These are phyloP conservation scores for Mesoclemmys tuberculata DNA, from an alignment of 2,113 vertebrate species.

Conservation along the genomic window DNA sequence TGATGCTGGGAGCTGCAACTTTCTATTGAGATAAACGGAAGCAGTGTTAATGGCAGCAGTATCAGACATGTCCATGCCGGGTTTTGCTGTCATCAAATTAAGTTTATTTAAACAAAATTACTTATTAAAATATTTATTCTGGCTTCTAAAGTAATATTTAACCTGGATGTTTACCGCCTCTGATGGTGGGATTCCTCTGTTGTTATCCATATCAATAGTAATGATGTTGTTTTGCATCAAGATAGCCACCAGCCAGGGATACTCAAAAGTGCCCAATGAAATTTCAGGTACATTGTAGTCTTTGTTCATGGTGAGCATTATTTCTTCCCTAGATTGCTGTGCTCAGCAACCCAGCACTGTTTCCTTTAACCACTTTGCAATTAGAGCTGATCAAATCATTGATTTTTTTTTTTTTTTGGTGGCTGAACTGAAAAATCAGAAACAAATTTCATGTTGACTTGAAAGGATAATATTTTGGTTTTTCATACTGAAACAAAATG, in stretches of 20 bases:
- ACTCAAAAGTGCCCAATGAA: conserved; percentile 47
- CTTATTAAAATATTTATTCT: conserved; percentile 7
- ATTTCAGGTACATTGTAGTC: conserved; percentile 58
- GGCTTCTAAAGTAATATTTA: not conserved
- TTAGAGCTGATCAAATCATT: not conserved
- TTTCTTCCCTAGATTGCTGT: conserved; percentile 1
- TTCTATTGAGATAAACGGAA: not conserved
- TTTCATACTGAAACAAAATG: not conserved
- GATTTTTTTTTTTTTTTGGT: no score
- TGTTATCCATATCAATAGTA: conserved; percentile 35
- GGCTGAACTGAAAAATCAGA: no score
- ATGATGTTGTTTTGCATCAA: conserved; percentile 43
- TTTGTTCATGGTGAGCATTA: conserved; percentile 40
- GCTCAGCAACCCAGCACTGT: conserved; percentile 1
- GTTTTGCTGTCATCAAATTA: conserved; percentile 6
- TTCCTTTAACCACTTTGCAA: not conserved
- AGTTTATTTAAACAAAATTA: conserved; percentile 11
- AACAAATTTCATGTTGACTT: not conserved
- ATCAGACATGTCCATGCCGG: not conserved
- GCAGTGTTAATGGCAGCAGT: not conserved
- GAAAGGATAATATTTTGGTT: not conserved
- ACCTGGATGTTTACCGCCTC: not conserved
- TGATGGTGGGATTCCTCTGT: conserved; percentile 12
- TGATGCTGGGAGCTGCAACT: not conserved
- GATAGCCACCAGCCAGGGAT: conserved; percentile 29